Conservation (phyloP, 1,140 invertebrate species). For the Cydia amplana region DNA sequence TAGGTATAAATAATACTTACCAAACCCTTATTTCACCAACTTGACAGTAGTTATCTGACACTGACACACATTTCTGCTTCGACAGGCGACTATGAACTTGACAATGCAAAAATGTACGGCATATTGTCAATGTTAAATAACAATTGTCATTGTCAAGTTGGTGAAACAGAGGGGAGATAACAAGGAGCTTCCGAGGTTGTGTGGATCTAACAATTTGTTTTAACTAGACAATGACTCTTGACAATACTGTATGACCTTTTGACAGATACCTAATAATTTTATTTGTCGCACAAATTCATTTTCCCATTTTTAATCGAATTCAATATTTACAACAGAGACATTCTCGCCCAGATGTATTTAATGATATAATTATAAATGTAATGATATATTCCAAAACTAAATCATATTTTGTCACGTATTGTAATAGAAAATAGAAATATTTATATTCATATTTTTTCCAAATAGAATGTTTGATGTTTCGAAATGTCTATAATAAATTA, state of each 20-base stretch:
- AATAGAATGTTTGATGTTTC: constrained; percentile 57
- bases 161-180: constrained; percentile 32
- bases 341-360: constrained; percentile 53
- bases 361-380: constrained; percentile 52
- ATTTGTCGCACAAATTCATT: constrained; percentile 68
- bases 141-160: neutral
- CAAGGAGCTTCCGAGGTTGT: constrained; percentile 71
- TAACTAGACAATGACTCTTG: constrained; percentile 61
- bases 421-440: constrained; percentile 53
- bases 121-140: neutral
- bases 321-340: constrained; percentile 47
- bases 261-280: constrained; percentile 60
- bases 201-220: constrained; percentile 53
- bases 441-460: constrained; percentile 57
- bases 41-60: neutral
- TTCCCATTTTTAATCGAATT: constrained; percentile 34
- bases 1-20: constrained; percentile 14
- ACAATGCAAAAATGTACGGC: neutral
- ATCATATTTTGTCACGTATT: constrained; percentile 68
- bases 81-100: neutral
- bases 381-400: constrained; percentile 55
- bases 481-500: constrained; percentile 69
- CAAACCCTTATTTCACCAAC: neutral
- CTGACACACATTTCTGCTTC: neutral
- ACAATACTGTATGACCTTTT: constrained; percentile 72